Evolutionary conservation across 1,140 invertebrate species (phyloP), one percentile per base, ranked within the genome.

Genomic region (Lucilia sericata): DNA sequence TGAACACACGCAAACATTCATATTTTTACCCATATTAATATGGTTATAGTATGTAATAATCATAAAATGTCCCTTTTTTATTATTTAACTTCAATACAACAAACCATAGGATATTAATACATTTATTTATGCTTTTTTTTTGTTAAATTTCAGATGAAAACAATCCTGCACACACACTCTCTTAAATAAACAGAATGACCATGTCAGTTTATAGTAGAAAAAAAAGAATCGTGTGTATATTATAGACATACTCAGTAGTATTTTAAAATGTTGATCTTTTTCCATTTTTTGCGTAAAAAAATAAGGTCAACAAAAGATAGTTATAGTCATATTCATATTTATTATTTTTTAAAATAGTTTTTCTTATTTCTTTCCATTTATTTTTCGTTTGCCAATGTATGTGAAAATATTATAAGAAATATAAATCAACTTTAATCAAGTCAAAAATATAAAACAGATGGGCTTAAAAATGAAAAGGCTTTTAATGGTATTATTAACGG

Each of bases 231-330:
- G 51, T 14, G 14, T n/a, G 17, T 14, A 0, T 55, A 14, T 17
- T 12, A 55, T 55, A 55, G 7, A 42, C 10, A 42, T 10, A 42
- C 42, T 42, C 42, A 42, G 42, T 42, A 7, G 42, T 42, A 42
- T 42, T 42, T 42, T 42, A 42, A 42, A 42, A 42, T 30, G 42
- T 42, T 42, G 5, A 42, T 3, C 5, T 42, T 42, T 42, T 36
- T 36, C 8, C 3, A 8, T 55, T 55, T 55, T 55, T 55, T 55
- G 13, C 17, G 13, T 55, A 55, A 12, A 55, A 12, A 55, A 55
- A 55, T 55, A 55, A 55, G 51, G 51, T 55, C 51, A 55, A 55
- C 51, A 55, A 55, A 55, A 55, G 51, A 55, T 55, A 55, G 49
- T 55, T 12, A 12, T 55, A 55, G 49, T 55, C 51, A 12, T 55